These are phyloP conservation scores for Cavia aperea DNA, from an alignment of 2,113 vertebrate species.

Conservation along the genomic window DNA sequence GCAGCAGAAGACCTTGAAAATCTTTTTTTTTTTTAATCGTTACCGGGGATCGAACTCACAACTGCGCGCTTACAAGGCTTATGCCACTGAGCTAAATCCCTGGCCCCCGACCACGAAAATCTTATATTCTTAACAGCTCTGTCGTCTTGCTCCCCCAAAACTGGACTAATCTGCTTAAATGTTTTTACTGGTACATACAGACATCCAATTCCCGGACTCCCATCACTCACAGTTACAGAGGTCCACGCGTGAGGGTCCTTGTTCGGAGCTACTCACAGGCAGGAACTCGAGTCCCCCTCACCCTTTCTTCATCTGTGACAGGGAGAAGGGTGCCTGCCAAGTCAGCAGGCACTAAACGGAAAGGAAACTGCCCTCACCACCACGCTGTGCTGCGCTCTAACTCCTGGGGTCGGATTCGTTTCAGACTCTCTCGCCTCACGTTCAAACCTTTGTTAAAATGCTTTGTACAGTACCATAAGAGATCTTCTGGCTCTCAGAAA, in stretches of 20 bases:
- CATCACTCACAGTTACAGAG: not conserved
- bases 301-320: not conserved
- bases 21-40: no score
- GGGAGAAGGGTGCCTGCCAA: not conserved
- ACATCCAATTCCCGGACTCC: not conserved
- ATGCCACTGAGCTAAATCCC: no score
- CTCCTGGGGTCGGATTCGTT: no score
- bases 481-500: not conserved
- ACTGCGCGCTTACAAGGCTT: no score
- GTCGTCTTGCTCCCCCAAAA: not conserved
- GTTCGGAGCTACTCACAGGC: not conserved
- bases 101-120: not conserved
- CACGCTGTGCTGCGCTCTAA: not conserved
- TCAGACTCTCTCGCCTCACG: not conserved
- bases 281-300: not conserved
- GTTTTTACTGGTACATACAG: not conserved
- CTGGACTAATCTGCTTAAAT: not conserved
- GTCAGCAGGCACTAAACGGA: not conserved
- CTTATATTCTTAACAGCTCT: not conserved
- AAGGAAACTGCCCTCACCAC: not conserved
- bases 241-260: not conserved
- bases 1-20: no score
- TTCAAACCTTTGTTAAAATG: not conserved
- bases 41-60: no score
- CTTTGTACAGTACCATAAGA: not conserved